Evolutionary conservation across 2,797 vertebrate species (phyloP), one percentile per base, ranked within the genome.

Genomic region (Bovichtus variegatus): DNA sequence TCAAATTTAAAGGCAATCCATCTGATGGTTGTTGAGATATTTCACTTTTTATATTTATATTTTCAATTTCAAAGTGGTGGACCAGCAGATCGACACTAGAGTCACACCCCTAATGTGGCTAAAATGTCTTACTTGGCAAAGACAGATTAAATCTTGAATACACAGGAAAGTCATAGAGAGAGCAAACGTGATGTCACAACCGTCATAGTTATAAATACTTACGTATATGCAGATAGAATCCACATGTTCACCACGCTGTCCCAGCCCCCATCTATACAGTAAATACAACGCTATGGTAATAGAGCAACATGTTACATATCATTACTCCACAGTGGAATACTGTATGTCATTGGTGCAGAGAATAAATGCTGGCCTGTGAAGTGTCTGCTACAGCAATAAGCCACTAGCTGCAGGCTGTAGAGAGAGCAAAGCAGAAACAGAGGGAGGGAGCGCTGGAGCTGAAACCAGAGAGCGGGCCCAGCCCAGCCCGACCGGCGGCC

Each of bases 381-480:
- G 74, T 67, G 87, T 83, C 86, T 88, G 77, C 71, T 82, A 76
- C 81, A 84, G 83, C 82, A 88, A 80, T 78, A 53, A 77, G 73
- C 62, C 60, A 21, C 82, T 49, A 58, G 82, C 85, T 87, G 81
- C 57, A 77, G 83, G 71, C 87, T 78, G 70, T 36, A 74, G 82
- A 76, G 73, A 51, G 62, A 81, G 66, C 13, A 0, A 27, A 74
- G 76, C 55, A 65, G 31, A 85, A 36, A 65, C 47, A 61, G 67
- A 23, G 62, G 34, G 34, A 84, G 88, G 72, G 67, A 77, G 74
- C 1, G 11, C 41, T 69, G 72, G 76, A 84, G 81, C 76, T 92
- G 90, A 91, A 92, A 92, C 82, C 89, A 89, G 88, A 92, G 87
- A 91, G 36, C 59, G 9, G 75, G 87, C 83, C 86, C 68, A 68